Evolutionary conservation across 2,797 vertebrate genomes (phyloP).

Genomic region (Megaceryle alcyon): DNA sequence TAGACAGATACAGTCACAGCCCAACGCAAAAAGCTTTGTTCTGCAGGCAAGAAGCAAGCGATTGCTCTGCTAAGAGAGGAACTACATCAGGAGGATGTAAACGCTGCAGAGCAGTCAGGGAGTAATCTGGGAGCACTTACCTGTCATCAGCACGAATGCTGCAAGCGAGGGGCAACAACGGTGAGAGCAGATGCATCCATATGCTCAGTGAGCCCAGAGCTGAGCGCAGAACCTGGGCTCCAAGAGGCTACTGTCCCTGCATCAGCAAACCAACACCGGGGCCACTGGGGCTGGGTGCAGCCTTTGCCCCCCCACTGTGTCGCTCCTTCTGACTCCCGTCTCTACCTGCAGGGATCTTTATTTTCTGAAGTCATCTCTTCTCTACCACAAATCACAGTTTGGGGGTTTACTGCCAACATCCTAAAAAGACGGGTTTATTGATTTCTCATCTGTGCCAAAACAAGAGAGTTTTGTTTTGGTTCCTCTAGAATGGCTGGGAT

Average conservation of each 20-base stretch:
- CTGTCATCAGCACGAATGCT: fast-evolving
- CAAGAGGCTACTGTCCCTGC: not conserved
- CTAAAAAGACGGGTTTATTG: not conserved
- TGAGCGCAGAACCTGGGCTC: not conserved
- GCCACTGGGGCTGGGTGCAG: fast-evolving
- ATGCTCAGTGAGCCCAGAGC: not conserved
- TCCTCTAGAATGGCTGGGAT: not conserved
- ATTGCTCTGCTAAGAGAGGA: not conserved
- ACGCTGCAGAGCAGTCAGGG: fast-evolving
- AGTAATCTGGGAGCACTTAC: not conserved
- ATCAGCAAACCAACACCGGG: not conserved
- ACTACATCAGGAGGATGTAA: not conserved
- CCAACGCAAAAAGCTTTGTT: not conserved
- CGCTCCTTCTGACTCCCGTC: not conserved
- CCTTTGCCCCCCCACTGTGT: not conserved
- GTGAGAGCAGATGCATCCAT: not conserved
- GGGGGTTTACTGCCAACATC: not conserved
- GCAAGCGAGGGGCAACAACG: not conserved
- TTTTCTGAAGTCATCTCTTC: not conserved
- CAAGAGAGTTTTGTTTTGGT: not conserved
- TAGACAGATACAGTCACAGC: not conserved
- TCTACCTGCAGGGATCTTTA: not conserved
- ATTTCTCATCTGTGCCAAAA: not conserved
- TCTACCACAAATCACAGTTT: not conserved
- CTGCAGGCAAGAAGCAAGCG: not conserved